Percentiles rank a stretch among this genome's conserved stretches.
phyloP scores from a whole-genome alignment of 2,797 vertebrate genomes.

The Echiichthys vipera region DNA sequence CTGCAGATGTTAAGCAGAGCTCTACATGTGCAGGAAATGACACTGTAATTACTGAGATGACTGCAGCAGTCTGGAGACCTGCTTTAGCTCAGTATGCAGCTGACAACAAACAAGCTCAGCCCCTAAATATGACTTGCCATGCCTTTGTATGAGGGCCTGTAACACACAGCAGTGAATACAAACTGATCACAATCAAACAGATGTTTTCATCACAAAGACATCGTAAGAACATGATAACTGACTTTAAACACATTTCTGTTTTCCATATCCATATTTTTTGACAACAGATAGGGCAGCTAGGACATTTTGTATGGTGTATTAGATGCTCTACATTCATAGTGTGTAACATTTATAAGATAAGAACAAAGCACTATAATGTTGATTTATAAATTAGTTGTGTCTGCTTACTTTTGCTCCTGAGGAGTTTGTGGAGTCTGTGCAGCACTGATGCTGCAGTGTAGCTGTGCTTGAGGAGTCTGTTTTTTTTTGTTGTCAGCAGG shows the following conservation, averaged over 20 bases:
- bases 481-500: slow-evolving; percentile 80
- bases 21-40: slow-evolving; percentile 63
- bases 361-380: slow-evolving; percentile 41
- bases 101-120: slow-evolving; percentile 71
- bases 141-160: slow-evolving; percentile 45
- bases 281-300: neutral
- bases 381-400: slow-evolving; percentile 61
- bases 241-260: slow-evolving; percentile 51
- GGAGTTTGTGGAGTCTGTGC: slow-evolving; percentile 61
- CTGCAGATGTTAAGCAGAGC: slow-evolving; percentile 57
- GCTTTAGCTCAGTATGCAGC: slow-evolving; percentile 46
- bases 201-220: slow-evolving; percentile 33
- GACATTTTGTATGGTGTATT: slow-evolving; percentile 8
- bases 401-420: slow-evolving; percentile 59
- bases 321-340: slow-evolving; percentile 10
- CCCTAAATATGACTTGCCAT: slow-evolving; percentile 58
- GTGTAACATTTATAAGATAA: slow-evolving; percentile 46
- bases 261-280: slow-evolving; percentile 15
- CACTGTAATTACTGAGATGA: slow-evolving; percentile 76
- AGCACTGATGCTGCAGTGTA: slow-evolving; percentile 53
- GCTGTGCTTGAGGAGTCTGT: slow-evolving; percentile 73
- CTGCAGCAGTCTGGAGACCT: slow-evolving; percentile 54
- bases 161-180: slow-evolving; percentile 36
- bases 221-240: slow-evolving; percentile 23
- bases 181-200: slow-evolving; percentile 53